Evolutionary conservation across 1,140 invertebrate species (phyloP), one percentile per base, ranked within the genome.

Genomic region (Listronotus oregonensis): DNA sequence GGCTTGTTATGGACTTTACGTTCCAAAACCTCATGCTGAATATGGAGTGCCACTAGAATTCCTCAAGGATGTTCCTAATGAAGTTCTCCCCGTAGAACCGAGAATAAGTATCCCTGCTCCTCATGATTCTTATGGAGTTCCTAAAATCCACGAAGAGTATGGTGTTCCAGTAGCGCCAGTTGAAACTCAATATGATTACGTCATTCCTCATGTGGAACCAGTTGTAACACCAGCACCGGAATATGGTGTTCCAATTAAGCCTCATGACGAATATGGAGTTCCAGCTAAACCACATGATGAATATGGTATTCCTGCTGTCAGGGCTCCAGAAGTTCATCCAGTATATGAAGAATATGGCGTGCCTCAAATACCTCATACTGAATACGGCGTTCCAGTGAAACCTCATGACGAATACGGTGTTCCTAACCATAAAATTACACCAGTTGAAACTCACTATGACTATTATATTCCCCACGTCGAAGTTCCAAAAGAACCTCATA

Each of bases 311-410:
- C 46, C 57, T 11, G 39, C 50, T 18, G 6, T 3, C 7, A n/a
- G n/a, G n/a, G n/a, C n/a, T n/a, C n/a, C n/a, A n/a, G n/a, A n/a
- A n/a, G n/a, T n/a, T n/a, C n/a, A n/a, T n/a, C n/a, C n/a, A n/a
- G n/a, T n/a, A n/a, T n/a, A 54, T 47, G 17, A 31, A 11, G 51
- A 54, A 43, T 57, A 62, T 43, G 59, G 44, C 15, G 59, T 62
- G 6, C 57, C 57, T 14, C 15, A 31, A 59, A n/a, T n/a, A 12
- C 50, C 50, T 14, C 59, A 51, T 43, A 27, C 32, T 9, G 60
- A 63, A 63, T 64, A 64, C 27, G 62, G 62, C 0, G 34, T 50
- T n/a, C 62, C n/a, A n/a, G n/a, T n/a, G n/a, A n/a, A n/a, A n/a
- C n/a, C n/a, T n/a, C n/a, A n/a, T n/a, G n/a, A n/a, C 52, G 1